Evolutionary conservation across 2,797 vertebrate genomes (phyloP).

Genomic region (Poecile montanus): DNA sequence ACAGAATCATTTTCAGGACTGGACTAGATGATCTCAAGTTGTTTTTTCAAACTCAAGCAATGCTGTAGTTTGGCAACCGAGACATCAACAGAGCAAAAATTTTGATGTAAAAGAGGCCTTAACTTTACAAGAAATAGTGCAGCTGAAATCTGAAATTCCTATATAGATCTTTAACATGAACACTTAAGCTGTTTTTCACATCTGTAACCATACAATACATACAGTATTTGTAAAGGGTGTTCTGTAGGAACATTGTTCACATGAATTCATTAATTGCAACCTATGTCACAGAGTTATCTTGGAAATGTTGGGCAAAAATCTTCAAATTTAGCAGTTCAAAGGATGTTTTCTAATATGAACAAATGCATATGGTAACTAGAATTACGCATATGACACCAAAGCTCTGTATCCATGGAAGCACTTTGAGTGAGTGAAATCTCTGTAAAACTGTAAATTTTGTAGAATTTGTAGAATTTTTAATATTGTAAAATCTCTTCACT

Average conservation of each 20-base stretch:
- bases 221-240: background rate
- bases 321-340: background rate
- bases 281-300: background rate
- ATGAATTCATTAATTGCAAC: background rate
- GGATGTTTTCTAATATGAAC: background rate
- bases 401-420: background rate
- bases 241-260: background rate
- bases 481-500: background rate
- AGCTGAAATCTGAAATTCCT: background rate
- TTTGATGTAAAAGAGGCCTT: background rate
- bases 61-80: background rate
- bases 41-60: background rate
- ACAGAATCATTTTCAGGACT: background rate
- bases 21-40: background rate
- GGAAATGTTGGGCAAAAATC: background rate
- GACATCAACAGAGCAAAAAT: background rate
- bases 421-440: background rate
- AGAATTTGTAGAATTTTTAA: no score
- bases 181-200: background rate
- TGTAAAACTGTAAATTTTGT: no score
- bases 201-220: background rate
- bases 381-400: background rate
- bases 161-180: background rate
- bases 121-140: background rate
- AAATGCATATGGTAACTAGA: background rate